Evolutionary conservation across 2,797 vertebrate genomes (phyloP).

Genomic region (Merluccius polli): DNA sequence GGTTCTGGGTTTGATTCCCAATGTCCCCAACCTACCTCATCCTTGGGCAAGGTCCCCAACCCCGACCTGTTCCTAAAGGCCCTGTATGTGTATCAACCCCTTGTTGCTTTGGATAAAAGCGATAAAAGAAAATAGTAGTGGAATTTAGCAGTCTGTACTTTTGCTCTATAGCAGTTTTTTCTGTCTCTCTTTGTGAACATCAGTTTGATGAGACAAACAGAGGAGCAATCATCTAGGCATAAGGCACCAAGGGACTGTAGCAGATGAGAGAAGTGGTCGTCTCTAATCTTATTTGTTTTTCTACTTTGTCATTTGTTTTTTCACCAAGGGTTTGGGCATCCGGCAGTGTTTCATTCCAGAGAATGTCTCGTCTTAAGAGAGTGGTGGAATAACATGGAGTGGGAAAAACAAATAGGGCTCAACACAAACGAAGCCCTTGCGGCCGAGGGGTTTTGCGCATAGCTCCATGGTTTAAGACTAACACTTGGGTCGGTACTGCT

Average conservation of each 20-base stretch:
- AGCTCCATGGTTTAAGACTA: conserved; percentile 54
- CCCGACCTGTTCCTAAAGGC: not conserved
- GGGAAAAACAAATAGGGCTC: conserved; percentile 65
- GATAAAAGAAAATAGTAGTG: conserved; percentile 16
- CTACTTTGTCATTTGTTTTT: conserved; percentile 20
- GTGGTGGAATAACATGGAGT: conserved; percentile 59
- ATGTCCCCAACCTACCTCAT: not conserved
- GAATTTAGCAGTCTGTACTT: conserved; percentile 17
- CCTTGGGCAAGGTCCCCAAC: not conserved
- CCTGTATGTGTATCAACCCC: not conserved
- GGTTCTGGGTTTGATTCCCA: not conserved
- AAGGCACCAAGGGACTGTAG: conserved; percentile 29
- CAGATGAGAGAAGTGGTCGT: conserved; percentile 6
- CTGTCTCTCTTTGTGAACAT: conserved; percentile 37
- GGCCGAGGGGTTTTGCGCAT: conserved; percentile 48
- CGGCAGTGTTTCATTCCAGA: conserved; percentile 59
- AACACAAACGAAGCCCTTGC: conserved; percentile 50
- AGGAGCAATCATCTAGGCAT: conserved; percentile 37
- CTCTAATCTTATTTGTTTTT: conserved; percentile 14
- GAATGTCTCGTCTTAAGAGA: conserved; percentile 34
- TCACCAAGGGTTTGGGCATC: conserved; percentile 49
- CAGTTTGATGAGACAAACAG: conserved; percentile 65
- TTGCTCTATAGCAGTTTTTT: conserved; percentile 38
- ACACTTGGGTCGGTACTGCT: conserved; percentile 60
- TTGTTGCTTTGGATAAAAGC: not conserved